phyloP scores from a whole-genome alignment of 2,888 invertebrate genomes.

The Conomelus anceps region DNA sequence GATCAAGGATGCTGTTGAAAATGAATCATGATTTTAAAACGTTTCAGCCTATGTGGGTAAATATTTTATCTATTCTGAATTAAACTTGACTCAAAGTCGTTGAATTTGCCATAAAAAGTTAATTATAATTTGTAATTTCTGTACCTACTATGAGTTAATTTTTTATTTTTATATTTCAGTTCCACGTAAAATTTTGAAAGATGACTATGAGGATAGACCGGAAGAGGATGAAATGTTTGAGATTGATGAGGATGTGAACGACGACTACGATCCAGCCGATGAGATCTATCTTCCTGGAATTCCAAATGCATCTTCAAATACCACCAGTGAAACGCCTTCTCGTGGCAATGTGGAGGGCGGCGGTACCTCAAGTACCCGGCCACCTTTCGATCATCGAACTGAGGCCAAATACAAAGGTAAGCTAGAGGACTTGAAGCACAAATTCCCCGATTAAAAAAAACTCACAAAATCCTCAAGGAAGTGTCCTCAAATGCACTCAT shows the following conservation, averaged over 20 bases:
- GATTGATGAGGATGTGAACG: slow-evolving; percentile 37
- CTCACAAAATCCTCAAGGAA: too few species aligned
- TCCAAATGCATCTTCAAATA: not conserved
- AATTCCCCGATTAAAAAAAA: too few species aligned
- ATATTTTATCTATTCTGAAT: too few species aligned
- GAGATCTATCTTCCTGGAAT: slow-evolving; percentile 34
- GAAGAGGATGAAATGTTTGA: slow-evolving; percentile 60
- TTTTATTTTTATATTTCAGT: slow-evolving; percentile 48
- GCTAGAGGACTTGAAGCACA: too few species aligned
- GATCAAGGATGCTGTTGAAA: too few species aligned
- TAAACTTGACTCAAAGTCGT: too few species aligned
- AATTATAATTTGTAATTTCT: too few species aligned
- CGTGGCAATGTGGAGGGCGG: not conserved
- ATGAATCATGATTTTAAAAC: too few species aligned
- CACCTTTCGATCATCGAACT: not conserved
- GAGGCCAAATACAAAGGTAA: not conserved
- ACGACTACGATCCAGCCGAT: slow-evolving; percentile 42
- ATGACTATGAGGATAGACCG: slow-evolving; percentile 69
- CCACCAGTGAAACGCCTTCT: not conserved
- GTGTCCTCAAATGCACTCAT: too few species aligned
- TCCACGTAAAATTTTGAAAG: slow-evolving; percentile 73
- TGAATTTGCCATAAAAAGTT: too few species aligned
- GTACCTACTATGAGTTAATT: too few species aligned
- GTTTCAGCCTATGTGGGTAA: too few species aligned
- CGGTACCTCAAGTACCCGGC: not conserved